Evolutionary conservation across 2,888 invertebrate genomes (phyloP), one percentile per base, ranked within the genome.

Genomic region (Malachius bipustulatus): DNA sequence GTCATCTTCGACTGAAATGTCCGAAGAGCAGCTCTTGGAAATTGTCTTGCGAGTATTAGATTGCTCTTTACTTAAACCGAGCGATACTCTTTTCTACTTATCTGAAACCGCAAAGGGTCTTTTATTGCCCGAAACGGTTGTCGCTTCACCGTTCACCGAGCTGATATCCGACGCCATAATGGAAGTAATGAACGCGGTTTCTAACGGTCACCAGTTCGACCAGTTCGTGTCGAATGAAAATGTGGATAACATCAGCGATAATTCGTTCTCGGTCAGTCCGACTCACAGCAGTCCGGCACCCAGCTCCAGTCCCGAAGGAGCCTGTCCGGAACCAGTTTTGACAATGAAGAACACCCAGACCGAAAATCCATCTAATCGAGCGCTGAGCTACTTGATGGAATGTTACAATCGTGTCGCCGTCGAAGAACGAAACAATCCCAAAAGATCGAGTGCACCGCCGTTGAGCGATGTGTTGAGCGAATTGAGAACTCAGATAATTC

Each of bases 371-470:
- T 46, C 53, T 30, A 46, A 45, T 14, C 30, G 53, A 26, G 59
- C 59, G 1, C 43, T 63, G 13, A 50, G 51, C 31, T 77, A 75
- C 50, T 57, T 77, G 36, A 60, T 73, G 49, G 73, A 75, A 43
- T 72, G 70, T 53, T 85, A 84, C 57, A 73, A 76, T 26, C 70
- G 82, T 47, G 77, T 82, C 10, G 72, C 75, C 24, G 56, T 73
- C 1, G 84, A 84, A 56, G 83, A 83, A 57, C 65, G 81, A 47
- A 77, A 76, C 53, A 71, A 82, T 55, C 77, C 83, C 12, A 84
- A 82, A 66, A 74, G 75, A 55, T 76, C 79, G 47, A 82, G 79
- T 41, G 71, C 76, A 44, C 79, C 80, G 2, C 82, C 82, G 4
- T 57, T 84, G 41, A 78, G 77, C 51, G 76, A 76, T 45, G 63